Evolutionary conservation across 2,888 invertebrate genomes (phyloP).

Genomic region (Pheosia gnoma): DNA sequence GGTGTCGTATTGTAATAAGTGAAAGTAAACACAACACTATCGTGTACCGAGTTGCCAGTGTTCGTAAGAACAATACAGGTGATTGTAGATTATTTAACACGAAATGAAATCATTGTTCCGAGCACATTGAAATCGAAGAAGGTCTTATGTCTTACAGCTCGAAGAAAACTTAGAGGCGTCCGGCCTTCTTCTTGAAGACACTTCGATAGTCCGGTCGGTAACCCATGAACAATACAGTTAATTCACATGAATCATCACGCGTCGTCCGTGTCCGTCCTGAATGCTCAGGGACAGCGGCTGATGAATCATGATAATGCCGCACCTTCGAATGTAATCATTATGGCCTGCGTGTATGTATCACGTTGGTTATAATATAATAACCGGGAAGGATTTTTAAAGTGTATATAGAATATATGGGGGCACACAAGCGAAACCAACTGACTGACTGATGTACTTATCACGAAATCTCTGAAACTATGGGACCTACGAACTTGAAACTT

Average conservation of each 20-base stretch:
- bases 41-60: background rate
- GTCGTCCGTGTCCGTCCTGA: constrained; percentile 23
- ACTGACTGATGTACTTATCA: too few species aligned
- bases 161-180: background rate
- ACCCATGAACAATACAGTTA: constrained; percentile 28
- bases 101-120: background rate
- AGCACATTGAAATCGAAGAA: background rate
- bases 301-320: constrained; percentile 10
- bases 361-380: background rate
- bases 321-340: constrained; percentile 5
- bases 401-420: too few species aligned
- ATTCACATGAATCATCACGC: constrained; percentile 35
- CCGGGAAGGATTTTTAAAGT: background rate
- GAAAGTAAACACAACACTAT: constrained; percentile 2
- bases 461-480: too few species aligned
- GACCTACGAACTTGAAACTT: too few species aligned
- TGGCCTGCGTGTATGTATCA: background rate
- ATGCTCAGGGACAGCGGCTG: constrained; percentile 12
- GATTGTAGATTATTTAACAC: background rate
- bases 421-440: too few species aligned
- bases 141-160: background rate
- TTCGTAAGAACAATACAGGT: constrained; percentile 1
- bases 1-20: constrained; percentile 1
- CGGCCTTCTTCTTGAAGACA: constrained; percentile 7
- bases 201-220: constrained; percentile 12